Conservation (phyloP, 2,113 vertebrate genomes). For the Elaphurus davidianus region DNA sequence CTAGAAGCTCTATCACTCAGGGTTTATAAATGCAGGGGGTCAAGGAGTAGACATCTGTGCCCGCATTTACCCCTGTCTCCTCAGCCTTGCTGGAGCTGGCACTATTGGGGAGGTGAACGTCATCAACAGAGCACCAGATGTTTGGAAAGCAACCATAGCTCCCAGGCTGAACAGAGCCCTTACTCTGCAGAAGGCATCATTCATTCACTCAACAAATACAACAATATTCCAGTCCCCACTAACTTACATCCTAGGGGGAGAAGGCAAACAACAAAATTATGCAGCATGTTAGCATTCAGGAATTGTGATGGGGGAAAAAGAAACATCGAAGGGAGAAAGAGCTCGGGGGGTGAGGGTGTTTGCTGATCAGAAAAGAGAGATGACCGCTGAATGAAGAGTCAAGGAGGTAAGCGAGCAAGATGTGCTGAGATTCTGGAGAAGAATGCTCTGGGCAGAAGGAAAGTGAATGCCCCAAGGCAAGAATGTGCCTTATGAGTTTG, state of each 20-base stretch:
- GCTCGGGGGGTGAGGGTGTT: not conserved
- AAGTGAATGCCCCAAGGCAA: not conserved
- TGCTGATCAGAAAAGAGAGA: not conserved
- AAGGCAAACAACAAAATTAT: not conserved
- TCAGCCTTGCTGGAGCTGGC: not conserved
- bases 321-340: not conserved
- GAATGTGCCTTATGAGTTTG: not conserved
- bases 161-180: not conserved
- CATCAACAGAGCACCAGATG: not conserved
- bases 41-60: not conserved
- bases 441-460: not conserved
- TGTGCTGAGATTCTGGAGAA: not conserved
- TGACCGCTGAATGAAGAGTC: not conserved
- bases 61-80: not conserved
- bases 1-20: fast-evolving
- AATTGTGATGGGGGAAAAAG: too few species aligned
- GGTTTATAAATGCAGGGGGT: not conserved
- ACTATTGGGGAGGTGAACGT: not conserved
- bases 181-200: not conserved
- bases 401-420: not conserved
- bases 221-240: not conserved
- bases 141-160: not conserved
- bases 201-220: not conserved
- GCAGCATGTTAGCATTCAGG: not conserved
- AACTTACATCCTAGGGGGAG: not conserved